Base-by-base conservation (phyloP, 2,888 invertebrate genomes). In the Drosophila pullipes region DNA sequence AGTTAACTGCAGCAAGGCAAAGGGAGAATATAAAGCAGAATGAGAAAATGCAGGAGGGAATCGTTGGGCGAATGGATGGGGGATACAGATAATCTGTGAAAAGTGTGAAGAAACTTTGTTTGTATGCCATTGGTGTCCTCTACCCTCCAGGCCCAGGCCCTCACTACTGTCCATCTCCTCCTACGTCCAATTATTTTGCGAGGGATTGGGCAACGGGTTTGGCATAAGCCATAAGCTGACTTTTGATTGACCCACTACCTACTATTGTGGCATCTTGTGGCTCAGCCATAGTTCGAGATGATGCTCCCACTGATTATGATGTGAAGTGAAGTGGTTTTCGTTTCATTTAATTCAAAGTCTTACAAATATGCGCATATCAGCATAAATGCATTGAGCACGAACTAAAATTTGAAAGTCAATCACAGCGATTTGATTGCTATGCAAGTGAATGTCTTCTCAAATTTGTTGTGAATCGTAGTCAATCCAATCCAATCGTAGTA, bases 191-290 rank as follows among this genome's bases (percentile, higher is more conserved):
- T 49, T 6, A 39, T 60, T 35, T 52, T 47, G 31, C 22, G 11
- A 25, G 62, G 33, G 55, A 47, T 37, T 41, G 47, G 41, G n/a
- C 30, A 60, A 67, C 44, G 59, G 64, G 67, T 37, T 59, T 57
- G 53, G 39, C 37, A 25, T 47, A 57, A 71, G 57, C 47, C 73
- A 58, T 67, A 83, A 88, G 69, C 78, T 77, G 68, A 72, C 77
- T 80, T 70, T 31, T 67, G 83, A 88, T 69, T 74, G 83, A 69
- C 72, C 81, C 77, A 70, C 25, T 16, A 16, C 9, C 16, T 25
- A 47, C 28, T 49, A 39, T 37, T 49, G 50, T 65, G 57, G 77
- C 47, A 18, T 60, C 53, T 52, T 62, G 49, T 47, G 54, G 28
- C 47, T 68, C 35, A 53, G 11, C 3, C 11, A 28, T 30, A n/a